These are phyloP conservation scores for Lordiphosa stackelbergi DNA, from an alignment of 1,140 invertebrate genomes.

Conservation along the genomic window DNA sequence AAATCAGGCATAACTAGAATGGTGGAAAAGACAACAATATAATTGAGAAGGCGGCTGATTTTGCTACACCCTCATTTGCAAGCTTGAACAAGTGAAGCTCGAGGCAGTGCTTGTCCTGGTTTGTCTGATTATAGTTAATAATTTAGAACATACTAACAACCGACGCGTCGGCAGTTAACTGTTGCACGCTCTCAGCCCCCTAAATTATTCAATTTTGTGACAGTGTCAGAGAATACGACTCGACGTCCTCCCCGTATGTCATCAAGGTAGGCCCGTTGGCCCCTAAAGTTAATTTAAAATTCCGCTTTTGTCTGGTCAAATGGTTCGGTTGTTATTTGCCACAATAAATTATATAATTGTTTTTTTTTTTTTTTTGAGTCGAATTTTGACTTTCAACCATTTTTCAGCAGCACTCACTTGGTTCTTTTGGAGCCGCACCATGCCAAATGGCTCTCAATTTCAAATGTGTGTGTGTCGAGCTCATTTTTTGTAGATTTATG, in stretches of 20 bases:
- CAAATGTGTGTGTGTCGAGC: constrained; percentile 2
- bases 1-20: constrained; percentile 38
- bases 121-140: constrained; percentile 57
- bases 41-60: constrained; percentile 44
- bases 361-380: background rate
- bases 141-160: constrained; percentile 50
- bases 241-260: constrained; percentile 17
- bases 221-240: constrained; percentile 38
- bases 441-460: constrained; percentile 9
- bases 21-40: constrained; percentile 27
- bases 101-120: constrained; percentile 8
- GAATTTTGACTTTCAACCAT: constrained; percentile 14
- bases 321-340: constrained; percentile 14
- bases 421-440: constrained; percentile 3
- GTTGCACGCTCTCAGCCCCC: constrained; percentile 49
- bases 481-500: constrained; percentile 39
- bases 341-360: no score
- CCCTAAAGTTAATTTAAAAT: constrained; percentile 46
- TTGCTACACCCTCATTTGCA: constrained; percentile 30
- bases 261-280: constrained; percentile 26
- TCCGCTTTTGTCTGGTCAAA: constrained; percentile 33
- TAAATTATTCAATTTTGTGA: constrained; percentile 58
- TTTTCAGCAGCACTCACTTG: constrained; percentile 2
- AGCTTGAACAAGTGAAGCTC: constrained; percentile 31
- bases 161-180: constrained; percentile 22